A percentile compares a stretch with the other conserved stretches of the same genome.
phyloP scores from a whole-genome alignment of 2,113 vertebrate genomes.

The Nettapus auritus region DNA sequence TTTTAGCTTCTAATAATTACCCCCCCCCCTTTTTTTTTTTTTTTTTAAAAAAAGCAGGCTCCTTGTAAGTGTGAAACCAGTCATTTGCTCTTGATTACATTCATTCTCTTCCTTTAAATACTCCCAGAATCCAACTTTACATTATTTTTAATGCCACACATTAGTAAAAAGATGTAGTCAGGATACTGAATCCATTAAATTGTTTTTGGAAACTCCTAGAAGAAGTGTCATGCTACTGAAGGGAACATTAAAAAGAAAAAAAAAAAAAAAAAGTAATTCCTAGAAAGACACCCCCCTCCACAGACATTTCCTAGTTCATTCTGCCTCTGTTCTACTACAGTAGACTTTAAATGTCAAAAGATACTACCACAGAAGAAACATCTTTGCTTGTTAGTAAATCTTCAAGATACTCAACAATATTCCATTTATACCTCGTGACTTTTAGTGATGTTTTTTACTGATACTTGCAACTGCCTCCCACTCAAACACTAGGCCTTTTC shows the following conservation, averaged over 20 bases:
- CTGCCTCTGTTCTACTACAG: not conserved
- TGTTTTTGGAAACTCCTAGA: conserved; percentile 14
- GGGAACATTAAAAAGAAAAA: not conserved
- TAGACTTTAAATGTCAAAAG: not conserved
- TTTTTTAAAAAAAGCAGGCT: not conserved
- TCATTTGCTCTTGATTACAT: not conserved
- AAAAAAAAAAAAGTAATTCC: not conserved
- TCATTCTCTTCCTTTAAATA: not conserved
- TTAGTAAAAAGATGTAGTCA: not conserved
- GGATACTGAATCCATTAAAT: not conserved
- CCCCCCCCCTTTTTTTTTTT: not conserved
- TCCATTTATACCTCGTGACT: not conserved
- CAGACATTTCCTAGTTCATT: not conserved
- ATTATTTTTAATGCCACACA: not conserved
- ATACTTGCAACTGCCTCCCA: not conserved
- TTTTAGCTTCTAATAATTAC: not conserved
- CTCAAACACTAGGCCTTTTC: not conserved
- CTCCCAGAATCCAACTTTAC: not conserved
- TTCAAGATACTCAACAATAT: not conserved
- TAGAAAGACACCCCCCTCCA: not conserved
- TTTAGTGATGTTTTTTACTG: not conserved
- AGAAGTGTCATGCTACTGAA: not conserved
- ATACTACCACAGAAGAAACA: not conserved
- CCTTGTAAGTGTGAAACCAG: not conserved
- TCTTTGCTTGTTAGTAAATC: not conserved